A percentile compares a stretch with the other conserved stretches of the same genome.
Evolutionary conservation across 2,113 vertebrate genomes (phyloP).

Genomic region (Lasiurus cinereus): DNA sequence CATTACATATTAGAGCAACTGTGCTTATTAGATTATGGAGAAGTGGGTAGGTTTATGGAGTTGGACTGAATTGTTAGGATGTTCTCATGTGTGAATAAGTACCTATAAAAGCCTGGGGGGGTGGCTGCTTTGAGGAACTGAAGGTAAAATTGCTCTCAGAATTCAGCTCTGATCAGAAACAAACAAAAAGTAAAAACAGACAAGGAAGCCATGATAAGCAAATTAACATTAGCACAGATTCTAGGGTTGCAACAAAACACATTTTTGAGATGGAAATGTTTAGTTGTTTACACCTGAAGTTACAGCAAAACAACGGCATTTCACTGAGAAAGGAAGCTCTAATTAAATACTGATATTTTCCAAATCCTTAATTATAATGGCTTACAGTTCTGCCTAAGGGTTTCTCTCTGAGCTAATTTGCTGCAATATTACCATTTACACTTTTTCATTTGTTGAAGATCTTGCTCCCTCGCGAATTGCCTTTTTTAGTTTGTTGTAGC

Average conservation of each 20-base stretch:
- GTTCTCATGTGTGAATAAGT: slow-evolving; percentile 58
- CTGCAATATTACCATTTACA: slow-evolving; percentile 86
- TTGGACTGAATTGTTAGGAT: slow-evolving; percentile 62
- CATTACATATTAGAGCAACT: slow-evolving; percentile 63
- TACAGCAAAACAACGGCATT: slow-evolving; percentile 82
- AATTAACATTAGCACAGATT: slow-evolving; percentile 77
- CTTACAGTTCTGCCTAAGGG: slow-evolving; percentile 82
- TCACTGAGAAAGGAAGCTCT: slow-evolving; percentile 85
- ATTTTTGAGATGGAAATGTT: slow-evolving; percentile 76
- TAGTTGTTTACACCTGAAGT: slow-evolving; percentile 86
- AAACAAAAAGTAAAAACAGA: slow-evolving; percentile 65
- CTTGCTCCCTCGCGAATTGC: slow-evolving; percentile 77
- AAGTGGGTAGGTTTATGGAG: slow-evolving; percentile 64
- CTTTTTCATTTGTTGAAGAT: slow-evolving; percentile 81
- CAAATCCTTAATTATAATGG: slow-evolving; percentile 86
- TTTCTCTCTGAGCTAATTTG: slow-evolving; percentile 83
- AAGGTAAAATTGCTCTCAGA: slow-evolving; percentile 72
- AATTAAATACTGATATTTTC: slow-evolving; percentile 87
- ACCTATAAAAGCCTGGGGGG: slow-evolving; percentile 43
- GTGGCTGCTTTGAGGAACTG: slow-evolving; percentile 66
- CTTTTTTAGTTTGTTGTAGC: slow-evolving; percentile 78
- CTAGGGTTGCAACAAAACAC: slow-evolving; percentile 73
- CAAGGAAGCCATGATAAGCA: slow-evolving; percentile 61
- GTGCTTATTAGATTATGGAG: slow-evolving; percentile 58
- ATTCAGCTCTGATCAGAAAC: slow-evolving; percentile 70